A percentile compares a stretch with the other conserved stretches of the same genome.
Evolutionary conservation across 2,888 invertebrate species (phyloP).

Genomic region (Callinectes sapidus): DNA sequence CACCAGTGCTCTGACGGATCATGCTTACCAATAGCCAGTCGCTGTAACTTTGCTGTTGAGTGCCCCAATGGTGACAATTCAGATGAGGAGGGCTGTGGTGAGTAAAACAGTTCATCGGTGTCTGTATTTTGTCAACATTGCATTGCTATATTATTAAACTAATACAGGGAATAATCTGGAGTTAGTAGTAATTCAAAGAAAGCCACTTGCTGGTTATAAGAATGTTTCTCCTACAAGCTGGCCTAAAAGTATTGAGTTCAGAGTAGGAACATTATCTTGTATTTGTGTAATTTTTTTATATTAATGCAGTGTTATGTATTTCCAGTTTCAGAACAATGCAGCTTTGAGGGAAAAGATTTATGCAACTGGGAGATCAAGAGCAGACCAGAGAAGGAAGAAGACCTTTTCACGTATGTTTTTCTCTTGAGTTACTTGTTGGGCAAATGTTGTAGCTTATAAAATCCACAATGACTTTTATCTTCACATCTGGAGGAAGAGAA

Average conservation of each 20-base stretch:
- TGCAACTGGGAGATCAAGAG: constrained; percentile 56
- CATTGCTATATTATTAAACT: not conserved
- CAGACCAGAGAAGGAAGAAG: not conserved
- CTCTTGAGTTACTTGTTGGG: not conserved
- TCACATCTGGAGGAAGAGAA: not conserved
- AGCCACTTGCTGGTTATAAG: no score
- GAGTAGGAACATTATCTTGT: no score
- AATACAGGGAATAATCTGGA: no score
- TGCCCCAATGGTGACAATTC: constrained; percentile 57
- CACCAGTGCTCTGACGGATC: constrained; percentile 43
- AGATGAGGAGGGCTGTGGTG: constrained; percentile 62
- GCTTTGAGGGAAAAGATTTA: constrained; percentile 47
- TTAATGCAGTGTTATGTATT: constrained; percentile 13
- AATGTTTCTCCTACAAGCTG: no score
- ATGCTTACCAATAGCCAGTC: constrained; percentile 40
- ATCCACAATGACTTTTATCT: not conserved
- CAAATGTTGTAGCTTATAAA: not conserved
- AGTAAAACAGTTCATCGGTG: not conserved
- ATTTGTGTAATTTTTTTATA: not conserved
- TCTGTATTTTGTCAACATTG: not conserved
- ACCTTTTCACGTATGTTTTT: constrained; percentile 44
- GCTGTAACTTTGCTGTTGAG: constrained; percentile 60
- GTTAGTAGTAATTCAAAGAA: no score
- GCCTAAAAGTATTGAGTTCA: no score
- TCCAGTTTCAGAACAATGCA: constrained; percentile 45